These are phyloP conservation scores for Leucopsar rothschildi DNA, from an alignment of 2,113 vertebrate species.

Conservation along the genomic window DNA sequence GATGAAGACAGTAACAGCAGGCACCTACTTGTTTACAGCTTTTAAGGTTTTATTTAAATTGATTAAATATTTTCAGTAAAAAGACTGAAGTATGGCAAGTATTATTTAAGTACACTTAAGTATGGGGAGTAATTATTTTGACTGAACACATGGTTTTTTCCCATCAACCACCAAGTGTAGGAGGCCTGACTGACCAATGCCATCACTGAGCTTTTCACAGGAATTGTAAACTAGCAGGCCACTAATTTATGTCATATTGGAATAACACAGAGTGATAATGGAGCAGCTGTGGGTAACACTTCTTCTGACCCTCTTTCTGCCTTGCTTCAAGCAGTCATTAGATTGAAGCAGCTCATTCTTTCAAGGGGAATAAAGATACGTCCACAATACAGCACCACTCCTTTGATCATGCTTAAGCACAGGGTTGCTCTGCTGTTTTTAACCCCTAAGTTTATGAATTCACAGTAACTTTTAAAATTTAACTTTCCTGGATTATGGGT, in stretches of 20 bases:
- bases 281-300: not conserved
- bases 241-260: not conserved
- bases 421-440: not conserved
- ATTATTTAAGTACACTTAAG: not conserved
- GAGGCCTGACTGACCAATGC: not conserved
- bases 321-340: not conserved
- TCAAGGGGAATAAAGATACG: not conserved
- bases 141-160: not conserved
- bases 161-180: not conserved
- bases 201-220: not conserved
- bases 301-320: not conserved
- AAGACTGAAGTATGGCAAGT: not conserved
- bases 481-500: not conserved
- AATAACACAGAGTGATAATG: not conserved
- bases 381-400: not conserved
- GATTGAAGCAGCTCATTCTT: not conserved
- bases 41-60: slow-evolving; percentile 33
- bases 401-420: not conserved
- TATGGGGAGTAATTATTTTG: not conserved
- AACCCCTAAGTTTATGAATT: not conserved
- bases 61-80: slow-evolving; percentile 27
- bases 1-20: not conserved
- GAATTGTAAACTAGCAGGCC: not conserved
- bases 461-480: not conserved
- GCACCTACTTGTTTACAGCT: not conserved